Base-by-base conservation (phyloP, 1,140 invertebrate species). In the Papilio polytes region DNA sequence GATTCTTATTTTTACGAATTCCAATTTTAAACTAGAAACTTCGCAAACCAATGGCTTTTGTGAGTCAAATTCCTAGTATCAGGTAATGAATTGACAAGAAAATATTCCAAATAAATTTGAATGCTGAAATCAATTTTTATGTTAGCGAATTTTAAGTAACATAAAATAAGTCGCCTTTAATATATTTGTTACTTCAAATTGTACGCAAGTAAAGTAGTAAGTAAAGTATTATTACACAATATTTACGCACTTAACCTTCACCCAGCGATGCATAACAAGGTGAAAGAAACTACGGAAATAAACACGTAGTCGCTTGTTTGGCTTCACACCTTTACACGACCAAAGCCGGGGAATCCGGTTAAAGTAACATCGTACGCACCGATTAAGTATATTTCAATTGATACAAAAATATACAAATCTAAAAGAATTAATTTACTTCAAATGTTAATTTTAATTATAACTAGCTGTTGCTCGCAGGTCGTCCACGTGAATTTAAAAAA, bases 211-310 rank as follows among this genome's bases (percentile, higher is more conserved):
- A n/a, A n/a, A n/a, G n/a, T n/a, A n/a, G n/a, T n/a, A 59, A 56
- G 51, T 76, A 76, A 31, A 78, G 76, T 20, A 59, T 76, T 41
- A 59, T 53, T 59, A 78, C 26, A 56, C 53, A 78, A 78, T 78
- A 78, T 78, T 78, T 78, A 78, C 51, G 7, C 51, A 26, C 18
- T 36, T 80, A 85, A 82, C 85, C 87, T 85, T 86, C 81, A 85
- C 82, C 84, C 56, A 74, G 53, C 51, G 46, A 41, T 46, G 76
- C 73, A 20, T 22, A 74, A 48, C 82, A 86, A 87, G 85, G 87
- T 83, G 85, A 90, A 87, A 87, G 85, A 86, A 85, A 86, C 84
- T 80, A 84, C 86, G 85, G 87, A 89, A 87, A 88, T 89, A 89
- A 80, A 87, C 82, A 59, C 78, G 77, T 86, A 86, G 72, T 82